A percentile compares a stretch with the other conserved stretches of the same genome.
phyloP scores from a whole-genome alignment of 2,113 vertebrate species.

The Etheostoma spectabile region DNA sequence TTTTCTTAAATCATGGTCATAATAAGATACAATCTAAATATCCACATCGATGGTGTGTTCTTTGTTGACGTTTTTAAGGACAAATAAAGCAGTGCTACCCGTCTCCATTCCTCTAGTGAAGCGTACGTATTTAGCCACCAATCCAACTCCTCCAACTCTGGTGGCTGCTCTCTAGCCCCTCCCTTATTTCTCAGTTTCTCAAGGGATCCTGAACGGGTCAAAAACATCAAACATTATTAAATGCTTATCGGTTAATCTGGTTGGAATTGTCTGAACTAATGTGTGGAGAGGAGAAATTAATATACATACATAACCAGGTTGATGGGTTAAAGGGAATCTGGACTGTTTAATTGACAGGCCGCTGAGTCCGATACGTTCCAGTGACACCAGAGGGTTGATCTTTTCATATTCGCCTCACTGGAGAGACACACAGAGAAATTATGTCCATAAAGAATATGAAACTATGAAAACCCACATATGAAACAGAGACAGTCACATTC shows the following conservation, averaged over 20 bases:
- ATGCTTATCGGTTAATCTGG: neutral
- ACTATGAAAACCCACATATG: too few relatives aligned
- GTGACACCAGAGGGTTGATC: slow-evolving; percentile 64
- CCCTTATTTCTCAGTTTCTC: slow-evolving; percentile 80
- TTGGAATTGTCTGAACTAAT: neutral
- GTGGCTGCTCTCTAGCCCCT: slow-evolving; percentile 89
- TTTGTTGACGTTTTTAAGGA: neutral
- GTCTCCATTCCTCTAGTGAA: slow-evolving; percentile 89
- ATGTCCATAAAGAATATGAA: neutral
- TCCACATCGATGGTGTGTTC: too few relatives aligned
- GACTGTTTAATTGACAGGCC: slow-evolving; percentile 75
- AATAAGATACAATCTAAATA: neutral
- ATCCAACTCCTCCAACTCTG: slow-evolving; percentile 92
- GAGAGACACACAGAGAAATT: slow-evolving; percentile 25
- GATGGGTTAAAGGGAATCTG: slow-evolving; percentile 73
- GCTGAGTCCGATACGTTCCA: slow-evolving; percentile 79
- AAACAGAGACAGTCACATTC: neutral
- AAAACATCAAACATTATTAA: neutral
- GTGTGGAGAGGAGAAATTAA: neutral
- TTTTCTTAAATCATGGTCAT: too few relatives aligned
- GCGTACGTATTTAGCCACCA: slow-evolving; percentile 99
- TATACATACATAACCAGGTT: slow-evolving; percentile 69
- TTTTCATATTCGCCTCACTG: slow-evolving; percentile 52
- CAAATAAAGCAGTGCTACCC: slow-evolving; percentile 74
- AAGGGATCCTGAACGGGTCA: slow-evolving; percentile 79